These are phyloP conservation scores for Molossus alvarezi DNA, from an alignment of 2,797 vertebrate genomes.

Conservation along the genomic window DNA sequence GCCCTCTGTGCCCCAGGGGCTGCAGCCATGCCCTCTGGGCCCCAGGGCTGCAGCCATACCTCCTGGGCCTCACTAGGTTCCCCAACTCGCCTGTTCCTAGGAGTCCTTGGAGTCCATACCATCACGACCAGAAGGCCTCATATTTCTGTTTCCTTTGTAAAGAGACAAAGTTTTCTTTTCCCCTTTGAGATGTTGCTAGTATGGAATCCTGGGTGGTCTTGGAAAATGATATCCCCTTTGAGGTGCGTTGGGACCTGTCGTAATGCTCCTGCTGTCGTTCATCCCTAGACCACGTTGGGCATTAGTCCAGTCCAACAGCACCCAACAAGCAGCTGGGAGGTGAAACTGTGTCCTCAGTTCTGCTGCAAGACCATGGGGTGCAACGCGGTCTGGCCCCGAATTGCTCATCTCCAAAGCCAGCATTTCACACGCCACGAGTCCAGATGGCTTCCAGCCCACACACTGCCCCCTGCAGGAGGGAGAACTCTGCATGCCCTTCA, in stretches of 20 bases:
- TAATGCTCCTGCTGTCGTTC: not conserved
- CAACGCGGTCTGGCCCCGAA: not conserved
- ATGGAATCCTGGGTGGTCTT: not conserved
- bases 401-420: not conserved
- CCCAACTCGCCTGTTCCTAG: rapidly evolving
- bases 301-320: rapidly evolving
- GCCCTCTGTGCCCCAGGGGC: no score
- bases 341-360: not conserved
- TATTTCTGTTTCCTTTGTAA: not conserved
- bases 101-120: not conserved
- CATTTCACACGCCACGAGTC: not conserved
- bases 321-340: not conserved
- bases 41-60: not conserved
- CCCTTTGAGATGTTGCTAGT: not conserved
- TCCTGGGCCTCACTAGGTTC: not conserved
- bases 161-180: not conserved
- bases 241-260: not conserved
- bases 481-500: no score
- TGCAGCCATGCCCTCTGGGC: no score
- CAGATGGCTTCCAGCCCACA: not conserved
- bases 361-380: not conserved
- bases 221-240: not conserved
- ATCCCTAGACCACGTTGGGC: rapidly evolving
- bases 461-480: rapidly evolving
- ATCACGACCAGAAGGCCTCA: not conserved